Conservation (phyloP, 1,140 invertebrate species). For the Macrosteles quadrilineatus region DNA sequence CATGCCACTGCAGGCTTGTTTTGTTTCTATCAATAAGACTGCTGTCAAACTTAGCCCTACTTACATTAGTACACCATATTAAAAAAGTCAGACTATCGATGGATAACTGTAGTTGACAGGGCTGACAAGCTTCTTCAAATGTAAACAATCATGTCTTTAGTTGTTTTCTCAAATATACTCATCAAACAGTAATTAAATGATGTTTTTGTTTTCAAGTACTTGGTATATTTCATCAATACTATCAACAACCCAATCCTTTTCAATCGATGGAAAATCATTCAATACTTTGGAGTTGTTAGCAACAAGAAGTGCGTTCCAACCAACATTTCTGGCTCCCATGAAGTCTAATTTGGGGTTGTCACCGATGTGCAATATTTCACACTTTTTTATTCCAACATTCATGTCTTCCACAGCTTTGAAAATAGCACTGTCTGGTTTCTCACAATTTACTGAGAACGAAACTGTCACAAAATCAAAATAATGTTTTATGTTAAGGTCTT, state of each 20-base stretch:
- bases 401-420: constrained; percentile 67
- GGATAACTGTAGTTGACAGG: too few relatives aligned
- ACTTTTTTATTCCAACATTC: constrained; percentile 52
- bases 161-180: too few relatives aligned
- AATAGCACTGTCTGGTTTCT: constrained; percentile 75
- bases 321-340: constrained; percentile 67
- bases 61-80: too few relatives aligned
- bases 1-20: too few relatives aligned
- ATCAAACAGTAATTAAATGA: neutral
- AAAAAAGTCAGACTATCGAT: too few relatives aligned
- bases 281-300: constrained; percentile 29
- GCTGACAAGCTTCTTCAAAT: too few relatives aligned
- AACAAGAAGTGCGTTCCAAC: constrained; percentile 70
- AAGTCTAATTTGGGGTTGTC: constrained; percentile 77
- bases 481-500: constrained; percentile 60
- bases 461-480: constrained; percentile 80
- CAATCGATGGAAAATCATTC: constrained; percentile 19
- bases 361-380: constrained; percentile 78
- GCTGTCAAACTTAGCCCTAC: too few relatives aligned
- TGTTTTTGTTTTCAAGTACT: neutral
- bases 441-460: constrained; percentile 69
- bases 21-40: too few relatives aligned
- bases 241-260: constrained; percentile 27
- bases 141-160: too few relatives aligned
- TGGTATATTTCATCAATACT: neutral